Conservation (phyloP, 2,113 vertebrate species). For the Hippocampus guttulatus region DNA sequence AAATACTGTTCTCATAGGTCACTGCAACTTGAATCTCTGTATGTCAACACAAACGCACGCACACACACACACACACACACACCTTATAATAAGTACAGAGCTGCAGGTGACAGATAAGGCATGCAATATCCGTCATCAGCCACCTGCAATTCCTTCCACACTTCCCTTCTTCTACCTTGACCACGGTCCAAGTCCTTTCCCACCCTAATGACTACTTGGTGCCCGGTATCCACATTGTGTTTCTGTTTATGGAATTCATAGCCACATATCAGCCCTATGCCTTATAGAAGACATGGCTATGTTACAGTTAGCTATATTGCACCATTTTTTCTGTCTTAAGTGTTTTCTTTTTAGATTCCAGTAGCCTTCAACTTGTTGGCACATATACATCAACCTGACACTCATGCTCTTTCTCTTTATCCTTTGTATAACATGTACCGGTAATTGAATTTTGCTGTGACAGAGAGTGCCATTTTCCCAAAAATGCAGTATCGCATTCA, state of each 20-base stretch:
- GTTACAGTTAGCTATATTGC: slow-evolving; percentile 18
- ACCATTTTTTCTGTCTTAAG: slow-evolving; percentile 13
- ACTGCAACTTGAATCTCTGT: slow-evolving; percentile 12
- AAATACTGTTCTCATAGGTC: not conserved
- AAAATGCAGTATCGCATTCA: slow-evolving; percentile 49
- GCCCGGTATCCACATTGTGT: slow-evolving; percentile 25
- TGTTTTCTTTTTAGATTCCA: slow-evolving; percentile 33
- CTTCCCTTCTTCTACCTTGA: slow-evolving; percentile 16
- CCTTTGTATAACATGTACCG: slow-evolving; percentile 36
- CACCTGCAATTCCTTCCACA: slow-evolving; percentile 45
- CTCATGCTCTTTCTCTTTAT: slow-evolving; percentile 29
- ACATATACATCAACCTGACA: slow-evolving; percentile 8
- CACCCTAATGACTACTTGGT: slow-evolving; percentile 34
- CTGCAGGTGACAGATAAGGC: slow-evolving; percentile 74
- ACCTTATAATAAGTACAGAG: slow-evolving; percentile 64
- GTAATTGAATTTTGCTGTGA: slow-evolving; percentile 55
- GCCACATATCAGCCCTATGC: slow-evolving; percentile 11
- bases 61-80: slow-evolving; percentile 1
- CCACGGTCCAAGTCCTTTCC: slow-evolving; percentile 20
- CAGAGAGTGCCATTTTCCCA: slow-evolving; percentile 30
- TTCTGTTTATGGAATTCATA: slow-evolving; percentile 17
- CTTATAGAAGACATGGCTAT: slow-evolving; percentile 2
- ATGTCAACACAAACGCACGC: not conserved
- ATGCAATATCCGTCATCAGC: slow-evolving; percentile 55
- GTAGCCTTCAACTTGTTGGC: slow-evolving; percentile 32